Percentiles rank a stretch among this genome's conserved stretches.
phyloP scores from a whole-genome alignment of 2,888 invertebrate genomes.

The Chrysomela aeneicollis region DNA sequence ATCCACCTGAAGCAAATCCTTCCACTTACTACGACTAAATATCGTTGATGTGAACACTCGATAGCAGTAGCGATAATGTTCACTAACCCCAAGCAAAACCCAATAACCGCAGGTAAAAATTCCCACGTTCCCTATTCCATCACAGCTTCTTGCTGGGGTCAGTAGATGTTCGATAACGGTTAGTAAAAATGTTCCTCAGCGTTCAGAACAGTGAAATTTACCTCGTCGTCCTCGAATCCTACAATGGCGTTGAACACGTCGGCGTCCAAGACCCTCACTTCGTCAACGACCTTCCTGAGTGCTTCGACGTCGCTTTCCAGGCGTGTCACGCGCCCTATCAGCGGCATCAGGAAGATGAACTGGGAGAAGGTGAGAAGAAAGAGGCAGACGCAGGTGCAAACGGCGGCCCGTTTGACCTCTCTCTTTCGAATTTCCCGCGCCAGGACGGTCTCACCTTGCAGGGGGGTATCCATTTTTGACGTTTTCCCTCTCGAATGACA shows the following conservation, averaged over 20 bases:
- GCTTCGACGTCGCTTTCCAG: conserved; percentile 21
- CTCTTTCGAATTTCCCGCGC: too few relatives aligned
- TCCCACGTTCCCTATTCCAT: too few relatives aligned
- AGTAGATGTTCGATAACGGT: too few relatives aligned
- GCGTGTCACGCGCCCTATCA: conserved; percentile 10
- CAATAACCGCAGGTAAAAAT: too few relatives aligned
- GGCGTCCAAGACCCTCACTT: conserved; percentile 10
- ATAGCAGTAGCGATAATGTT: too few relatives aligned
- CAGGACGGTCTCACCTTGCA: neutral
- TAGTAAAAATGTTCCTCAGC: too few relatives aligned
- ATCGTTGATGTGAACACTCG: too few relatives aligned
- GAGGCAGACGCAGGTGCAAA: neutral
- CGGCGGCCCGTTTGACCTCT: neutral
- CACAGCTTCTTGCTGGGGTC: too few relatives aligned
- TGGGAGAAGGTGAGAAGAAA: conserved; percentile 14
- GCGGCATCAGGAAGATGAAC: neutral
- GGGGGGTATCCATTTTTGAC: conserved; percentile 15
- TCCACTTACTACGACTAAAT: too few relatives aligned
- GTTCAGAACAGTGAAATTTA: conserved; percentile 22
- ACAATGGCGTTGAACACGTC: neutral
- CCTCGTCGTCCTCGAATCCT: conserved; percentile 16
- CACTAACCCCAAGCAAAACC: too few relatives aligned
- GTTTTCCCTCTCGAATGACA: conserved; percentile 4
- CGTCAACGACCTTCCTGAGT: conserved; percentile 1
- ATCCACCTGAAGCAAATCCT: too few relatives aligned